phyloP scores from a whole-genome alignment of 2,113 vertebrate species.

The Macquaria ambigua region DNA sequence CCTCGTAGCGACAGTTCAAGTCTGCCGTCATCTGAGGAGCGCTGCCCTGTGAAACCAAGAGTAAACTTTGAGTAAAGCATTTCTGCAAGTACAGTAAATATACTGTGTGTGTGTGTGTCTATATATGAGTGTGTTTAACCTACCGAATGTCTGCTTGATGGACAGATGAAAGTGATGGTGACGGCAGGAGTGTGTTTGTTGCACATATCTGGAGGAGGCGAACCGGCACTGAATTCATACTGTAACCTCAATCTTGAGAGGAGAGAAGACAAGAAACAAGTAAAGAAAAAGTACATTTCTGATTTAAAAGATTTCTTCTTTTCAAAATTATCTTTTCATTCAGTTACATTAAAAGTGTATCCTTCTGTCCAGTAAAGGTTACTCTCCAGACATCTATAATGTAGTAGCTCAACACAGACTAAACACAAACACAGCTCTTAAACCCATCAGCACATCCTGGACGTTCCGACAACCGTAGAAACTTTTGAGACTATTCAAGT shows the following conservation, averaged over 20 bases:
- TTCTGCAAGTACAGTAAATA: neutral
- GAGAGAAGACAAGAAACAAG: slow-evolving; percentile 3
- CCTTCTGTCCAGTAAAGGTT: neutral
- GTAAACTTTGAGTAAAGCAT: neutral
- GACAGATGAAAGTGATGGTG: slow-evolving; percentile 93
- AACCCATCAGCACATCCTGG: neutral
- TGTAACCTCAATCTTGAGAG: slow-evolving; percentile 86
- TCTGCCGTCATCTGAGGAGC: slow-evolving; percentile 90
- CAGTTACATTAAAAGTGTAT: neutral
- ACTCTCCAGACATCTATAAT: neutral
- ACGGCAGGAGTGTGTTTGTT: slow-evolving; percentile 89
- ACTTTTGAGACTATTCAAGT: neutral
- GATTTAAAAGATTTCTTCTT: neutral
- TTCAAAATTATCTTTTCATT: neutral
- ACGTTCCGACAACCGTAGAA: too few species aligned
- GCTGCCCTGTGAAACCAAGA: slow-evolving; percentile 84
- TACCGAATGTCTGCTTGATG: slow-evolving; percentile 89
- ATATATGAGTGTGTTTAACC: neutral
- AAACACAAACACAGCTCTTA: neutral
- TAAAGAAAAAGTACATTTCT: neutral
- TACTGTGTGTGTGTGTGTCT: neutral
- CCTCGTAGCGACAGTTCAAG: slow-evolving; percentile 92
- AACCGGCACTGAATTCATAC: slow-evolving; percentile 79
- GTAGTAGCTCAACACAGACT: neutral
- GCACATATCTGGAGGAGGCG: slow-evolving; percentile 83